Conservation (phyloP, 2,888 invertebrate species). For the Nematopogon swammerdamellus region DNA sequence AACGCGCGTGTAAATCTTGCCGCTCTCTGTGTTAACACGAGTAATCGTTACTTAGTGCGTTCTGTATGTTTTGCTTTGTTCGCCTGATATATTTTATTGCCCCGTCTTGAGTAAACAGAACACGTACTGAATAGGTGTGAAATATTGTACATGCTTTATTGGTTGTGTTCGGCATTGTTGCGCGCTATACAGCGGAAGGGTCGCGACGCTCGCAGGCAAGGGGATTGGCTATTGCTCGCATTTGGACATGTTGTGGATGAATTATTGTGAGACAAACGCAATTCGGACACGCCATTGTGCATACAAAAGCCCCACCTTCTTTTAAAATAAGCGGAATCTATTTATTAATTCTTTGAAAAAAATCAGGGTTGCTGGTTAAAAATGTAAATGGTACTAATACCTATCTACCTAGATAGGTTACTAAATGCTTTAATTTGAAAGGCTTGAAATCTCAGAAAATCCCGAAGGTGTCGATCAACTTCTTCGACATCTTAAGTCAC, state of each 20-base stretch:
- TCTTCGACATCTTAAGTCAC: too few relatives aligned
- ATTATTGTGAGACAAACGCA: neutral
- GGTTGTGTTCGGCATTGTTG: slow-evolving; percentile 38
- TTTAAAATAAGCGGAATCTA: too few relatives aligned
- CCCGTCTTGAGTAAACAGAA: slow-evolving; percentile 52
- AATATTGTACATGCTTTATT: slow-evolving; percentile 50
- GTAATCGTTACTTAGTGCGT: slow-evolving; percentile 28
- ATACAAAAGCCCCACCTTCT: too few relatives aligned
- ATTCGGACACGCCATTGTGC: too few relatives aligned
- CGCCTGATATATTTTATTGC: slow-evolving; percentile 43
- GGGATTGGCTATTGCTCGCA: neutral
- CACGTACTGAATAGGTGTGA: slow-evolving; percentile 38
- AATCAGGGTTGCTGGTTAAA: too few relatives aligned
- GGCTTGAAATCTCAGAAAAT: too few relatives aligned
- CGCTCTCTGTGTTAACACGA: slow-evolving; percentile 30
- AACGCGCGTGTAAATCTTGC: slow-evolving; percentile 24
- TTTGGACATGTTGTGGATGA: neutral
- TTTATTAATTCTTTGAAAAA: too few relatives aligned
- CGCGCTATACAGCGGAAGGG: slow-evolving; percentile 9
- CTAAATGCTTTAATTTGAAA: too few relatives aligned
- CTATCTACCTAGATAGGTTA: too few relatives aligned
- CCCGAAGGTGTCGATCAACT: too few relatives aligned
- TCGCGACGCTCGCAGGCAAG: neutral
- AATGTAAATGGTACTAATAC: too few relatives aligned
- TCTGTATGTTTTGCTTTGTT: slow-evolving; percentile 47